Conservation (phyloP, 2,113 vertebrate species). For the Cygnus atratus region DNA sequence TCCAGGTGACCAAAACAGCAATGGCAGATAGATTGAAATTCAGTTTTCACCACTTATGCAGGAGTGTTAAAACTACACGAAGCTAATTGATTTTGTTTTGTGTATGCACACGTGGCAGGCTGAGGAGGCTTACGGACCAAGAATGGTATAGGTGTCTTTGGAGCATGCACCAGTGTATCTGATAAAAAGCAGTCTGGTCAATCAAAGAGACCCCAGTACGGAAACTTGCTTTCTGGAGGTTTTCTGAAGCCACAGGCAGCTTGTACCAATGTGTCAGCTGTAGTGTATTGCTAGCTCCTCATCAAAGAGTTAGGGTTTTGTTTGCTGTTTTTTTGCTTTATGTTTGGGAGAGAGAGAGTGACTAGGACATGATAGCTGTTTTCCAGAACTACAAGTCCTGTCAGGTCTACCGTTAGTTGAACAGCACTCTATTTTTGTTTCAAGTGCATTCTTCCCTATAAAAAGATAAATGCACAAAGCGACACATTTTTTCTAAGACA, state of each 20-base stretch:
- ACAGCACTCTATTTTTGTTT: not conserved
- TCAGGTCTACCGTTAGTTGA: not conserved
- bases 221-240: not conserved
- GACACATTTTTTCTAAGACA: not conserved
- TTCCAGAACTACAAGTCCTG: not conserved
- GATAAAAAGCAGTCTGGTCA: not conserved
- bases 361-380: fast-evolving
- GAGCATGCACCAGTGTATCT: not conserved
- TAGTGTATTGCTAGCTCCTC: not conserved
- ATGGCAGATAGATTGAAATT: not conserved
- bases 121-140: not conserved
- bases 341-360: not conserved
- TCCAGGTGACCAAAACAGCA: not conserved
- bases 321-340: not conserved
- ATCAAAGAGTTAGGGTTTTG: not conserved
- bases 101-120: not conserved
- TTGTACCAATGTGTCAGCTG: not conserved
- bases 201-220: not conserved
- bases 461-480: not conserved
- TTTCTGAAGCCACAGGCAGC: not conserved
- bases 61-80: not conserved
- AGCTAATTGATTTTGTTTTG: not conserved
- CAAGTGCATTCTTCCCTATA: not conserved
- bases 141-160: not conserved
- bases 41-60: not conserved